Conservation (phyloP, 2,888 invertebrate genomes). For the Rotaria magnacalcarata region DNA sequence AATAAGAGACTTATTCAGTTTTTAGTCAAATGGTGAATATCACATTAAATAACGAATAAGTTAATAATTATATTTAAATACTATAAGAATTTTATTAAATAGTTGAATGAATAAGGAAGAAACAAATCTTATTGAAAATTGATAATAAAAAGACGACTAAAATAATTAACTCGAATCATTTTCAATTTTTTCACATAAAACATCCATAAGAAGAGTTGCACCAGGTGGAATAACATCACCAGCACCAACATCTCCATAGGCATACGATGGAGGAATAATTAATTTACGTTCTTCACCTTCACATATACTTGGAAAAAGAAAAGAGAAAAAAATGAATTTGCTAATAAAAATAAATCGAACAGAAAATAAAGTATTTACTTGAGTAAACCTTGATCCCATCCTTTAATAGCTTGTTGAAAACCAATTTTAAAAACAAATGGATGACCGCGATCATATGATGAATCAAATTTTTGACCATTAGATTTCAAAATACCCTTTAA, state of each 20-base stretch:
- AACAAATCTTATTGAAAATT: too few relatives aligned
- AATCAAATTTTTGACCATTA: slow-evolving; percentile 66
- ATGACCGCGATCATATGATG: slow-evolving; percentile 70
- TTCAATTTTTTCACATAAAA: slow-evolving; percentile 64
- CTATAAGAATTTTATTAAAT: too few relatives aligned
- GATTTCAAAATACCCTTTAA: slow-evolving; percentile 33
- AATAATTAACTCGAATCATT: background rate
- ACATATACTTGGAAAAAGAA: slow-evolving; percentile 65
- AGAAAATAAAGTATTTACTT: slow-evolving; percentile 52
- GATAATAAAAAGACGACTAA: too few relatives aligned
- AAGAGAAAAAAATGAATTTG: too few relatives aligned
- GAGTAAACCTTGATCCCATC: slow-evolving; percentile 44
- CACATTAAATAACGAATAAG: too few relatives aligned
- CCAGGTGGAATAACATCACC: slow-evolving; percentile 73
- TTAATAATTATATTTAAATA: too few relatives aligned
- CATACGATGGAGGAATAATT: slow-evolving; percentile 78
- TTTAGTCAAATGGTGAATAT: too few relatives aligned
- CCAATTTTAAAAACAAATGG: slow-evolving; percentile 78
- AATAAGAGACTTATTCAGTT: too few relatives aligned
- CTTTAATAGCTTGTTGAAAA: slow-evolving; percentile 52
- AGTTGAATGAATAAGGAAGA: too few relatives aligned
- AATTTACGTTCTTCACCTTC: slow-evolving; percentile 78
- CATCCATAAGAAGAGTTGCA: slow-evolving; percentile 79
- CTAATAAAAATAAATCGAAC: too few relatives aligned
- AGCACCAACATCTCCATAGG: slow-evolving; percentile 75